Base-by-base conservation (phyloP, 2,888 invertebrate species). In the Synanthedon tipuliformis region DNA sequence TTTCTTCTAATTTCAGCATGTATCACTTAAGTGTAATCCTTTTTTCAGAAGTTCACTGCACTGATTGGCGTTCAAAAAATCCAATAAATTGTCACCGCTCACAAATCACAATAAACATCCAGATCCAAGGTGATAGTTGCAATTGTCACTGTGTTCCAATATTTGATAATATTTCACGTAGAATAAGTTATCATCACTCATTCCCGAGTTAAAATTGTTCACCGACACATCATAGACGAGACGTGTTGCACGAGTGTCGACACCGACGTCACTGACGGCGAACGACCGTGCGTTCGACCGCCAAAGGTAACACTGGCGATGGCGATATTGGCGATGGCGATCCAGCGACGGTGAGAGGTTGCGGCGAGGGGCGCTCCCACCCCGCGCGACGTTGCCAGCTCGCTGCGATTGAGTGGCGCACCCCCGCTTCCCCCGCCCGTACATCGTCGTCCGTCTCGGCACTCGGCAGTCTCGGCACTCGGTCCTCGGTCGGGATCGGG, bases 91-190 rank as follows among this genome's bases (percentile, higher is more conserved):
- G 75, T 81, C 82, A 82, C 83, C 78, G 68, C 65, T 68, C 81
- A 83, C 86, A 75, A 75, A 70, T 74, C 70, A 76, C 57, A 67
- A 34, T 73, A 64, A 73, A 68, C 69, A 82, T 83, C 81, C 81
- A 81, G 15, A 85, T 86, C 83, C 86, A 80, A 73, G 70, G 73
- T 66, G 61, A 66, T 70, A 71, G 69, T 73, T 74, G 68, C 68
- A 78, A 89, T 89, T 90, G 88, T 89, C 91, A 89, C 91, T 90
- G 89, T 90, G 90, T 34, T 88, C 90, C 90, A 90, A 88, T 89
- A 89, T 90, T 89, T 88, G 89, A 88, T 84, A 86, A 88, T 82
- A 80, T 77, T 4, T 85, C 87, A 88, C 88, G 85, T 86, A 83
- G 76, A 60, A 57, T 74, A 84, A 87, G 77, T 61, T 59, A 71